phyloP scores from a whole-genome alignment of 2,888 invertebrate species.

The Drosophila nr. perissopoda region DNA sequence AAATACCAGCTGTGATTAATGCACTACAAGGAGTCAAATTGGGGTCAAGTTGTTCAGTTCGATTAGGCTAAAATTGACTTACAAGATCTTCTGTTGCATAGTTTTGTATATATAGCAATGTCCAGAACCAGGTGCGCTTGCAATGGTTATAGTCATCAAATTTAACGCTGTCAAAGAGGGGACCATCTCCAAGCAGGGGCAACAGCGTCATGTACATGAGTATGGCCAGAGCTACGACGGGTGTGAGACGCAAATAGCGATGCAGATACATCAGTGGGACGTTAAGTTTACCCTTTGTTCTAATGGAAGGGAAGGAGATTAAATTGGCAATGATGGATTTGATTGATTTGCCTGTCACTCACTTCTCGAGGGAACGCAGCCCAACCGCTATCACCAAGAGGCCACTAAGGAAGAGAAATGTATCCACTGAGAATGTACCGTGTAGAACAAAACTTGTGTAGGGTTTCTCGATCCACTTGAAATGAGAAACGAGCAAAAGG shows the following conservation, averaged over 20 bases:
- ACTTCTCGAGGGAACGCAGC: constrained; percentile 76
- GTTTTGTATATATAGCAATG: constrained; percentile 86
- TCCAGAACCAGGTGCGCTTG: constrained; percentile 85
- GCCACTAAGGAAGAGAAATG: constrained; percentile 88
- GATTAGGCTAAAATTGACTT: neutral
- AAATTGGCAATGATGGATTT: constrained; percentile 42
- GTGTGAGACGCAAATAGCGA: constrained; percentile 86
- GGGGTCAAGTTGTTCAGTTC: neutral
- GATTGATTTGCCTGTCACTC: constrained; percentile 7
- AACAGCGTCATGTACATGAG: constrained; percentile 85
- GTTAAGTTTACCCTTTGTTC: constrained; percentile 79
- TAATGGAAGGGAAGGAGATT: constrained; percentile 15
- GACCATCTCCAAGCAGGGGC: constrained; percentile 86
- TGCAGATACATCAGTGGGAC: constrained; percentile 83
- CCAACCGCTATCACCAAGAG: constrained; percentile 85
- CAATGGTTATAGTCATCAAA: constrained; percentile 78
- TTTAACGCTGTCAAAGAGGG: constrained; percentile 84
- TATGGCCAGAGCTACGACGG: constrained; percentile 86
- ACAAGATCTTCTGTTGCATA: constrained; percentile 81
- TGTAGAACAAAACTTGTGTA: constrained; percentile 75
- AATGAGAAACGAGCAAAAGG: neutral
- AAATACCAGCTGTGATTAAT: constrained; percentile 87
- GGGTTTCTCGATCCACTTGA: constrained; percentile 70
- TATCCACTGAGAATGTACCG: constrained; percentile 87
- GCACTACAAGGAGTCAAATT: constrained; percentile 79